Percentiles rank a stretch among this genome's conserved stretches.
These are phyloP conservation scores for Exaiptasia diaphana DNA, from an alignment of 64 coral and sea anemone species.

Conservation along the genomic window DNA sequence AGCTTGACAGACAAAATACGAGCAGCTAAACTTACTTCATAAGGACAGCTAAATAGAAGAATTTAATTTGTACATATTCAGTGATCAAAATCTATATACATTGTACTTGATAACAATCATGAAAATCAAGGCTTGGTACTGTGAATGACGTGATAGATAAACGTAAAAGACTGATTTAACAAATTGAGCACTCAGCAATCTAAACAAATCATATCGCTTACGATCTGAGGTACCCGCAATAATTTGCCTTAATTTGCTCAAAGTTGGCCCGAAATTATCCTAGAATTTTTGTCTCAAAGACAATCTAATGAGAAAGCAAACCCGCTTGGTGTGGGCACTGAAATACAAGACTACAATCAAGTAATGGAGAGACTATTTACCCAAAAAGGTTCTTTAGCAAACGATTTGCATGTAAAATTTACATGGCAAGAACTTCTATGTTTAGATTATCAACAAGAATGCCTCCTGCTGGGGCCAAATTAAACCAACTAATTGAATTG, in stretches of 20 bases:
- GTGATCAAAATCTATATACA: neutral
- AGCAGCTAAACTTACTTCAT: neutral
- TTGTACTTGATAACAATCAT: neutral
- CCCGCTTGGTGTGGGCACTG: neutral
- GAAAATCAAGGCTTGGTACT: neutral
- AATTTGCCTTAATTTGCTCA: constrained; percentile 14
- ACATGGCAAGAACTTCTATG: neutral
- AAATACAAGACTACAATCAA: neutral
- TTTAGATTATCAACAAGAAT: neutral
- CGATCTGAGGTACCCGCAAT: constrained; percentile 2
- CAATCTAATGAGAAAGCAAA: neutral
- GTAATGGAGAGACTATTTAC: constrained; percentile 24
- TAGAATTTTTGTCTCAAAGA: neutral
- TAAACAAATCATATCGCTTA: neutral
- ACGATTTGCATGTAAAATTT: neutral
- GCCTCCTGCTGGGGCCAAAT: too few relatives aligned
- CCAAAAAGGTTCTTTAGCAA: neutral
- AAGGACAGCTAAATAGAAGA: neutral
- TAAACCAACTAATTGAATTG: too few relatives aligned
- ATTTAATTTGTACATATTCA: neutral
- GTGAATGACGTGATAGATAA: neutral
- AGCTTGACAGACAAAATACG: constrained; percentile 36
- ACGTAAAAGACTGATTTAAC: neutral
- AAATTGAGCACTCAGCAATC: neutral
- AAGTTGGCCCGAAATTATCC: constrained; percentile 6